phyloP scores from a whole-genome alignment of 2,888 invertebrate species.

The Melanchra persicariae region DNA sequence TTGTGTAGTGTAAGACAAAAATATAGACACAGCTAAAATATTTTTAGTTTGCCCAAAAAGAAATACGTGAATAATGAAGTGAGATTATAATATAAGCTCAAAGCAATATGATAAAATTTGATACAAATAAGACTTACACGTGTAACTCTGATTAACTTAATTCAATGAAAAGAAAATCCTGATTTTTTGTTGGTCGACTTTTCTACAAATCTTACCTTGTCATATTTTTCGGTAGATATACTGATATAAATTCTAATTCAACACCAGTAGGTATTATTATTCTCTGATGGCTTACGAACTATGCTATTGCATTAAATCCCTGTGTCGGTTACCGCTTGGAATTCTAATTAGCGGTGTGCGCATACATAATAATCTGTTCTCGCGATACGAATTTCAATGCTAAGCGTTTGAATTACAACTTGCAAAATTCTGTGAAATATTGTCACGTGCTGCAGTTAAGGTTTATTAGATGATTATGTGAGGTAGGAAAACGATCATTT shows the following conservation, averaged over 20 bases:
- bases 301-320: slow-evolving; percentile 44
- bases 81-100: background rate
- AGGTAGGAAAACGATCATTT: background rate
- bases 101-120: background rate
- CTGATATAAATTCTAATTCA: slow-evolving; percentile 22
- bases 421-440: slow-evolving; percentile 47
- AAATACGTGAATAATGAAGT: background rate
- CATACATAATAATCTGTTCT: slow-evolving; percentile 59
- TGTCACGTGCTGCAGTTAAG: slow-evolving; percentile 18
- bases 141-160: background rate
- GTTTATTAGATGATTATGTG: background rate
- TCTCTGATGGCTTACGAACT: slow-evolving; percentile 44
- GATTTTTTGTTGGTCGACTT: background rate
- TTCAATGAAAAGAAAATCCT: background rate
- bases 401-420: slow-evolving; percentile 55
- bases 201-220: background rate
- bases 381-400: slow-evolving; percentile 52
- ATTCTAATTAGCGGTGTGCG: slow-evolving; percentile 58
- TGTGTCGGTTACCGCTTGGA: slow-evolving; percentile 48
- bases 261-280: slow-evolving; percentile 10
- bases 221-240: background rate
- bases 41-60: background rate
- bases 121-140: background rate
- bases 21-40: slow-evolving; percentile 14
- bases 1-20: slow-evolving; percentile 45